Conservation (phyloP, 2,113 vertebrate species). For the Semnornis frantzii region DNA sequence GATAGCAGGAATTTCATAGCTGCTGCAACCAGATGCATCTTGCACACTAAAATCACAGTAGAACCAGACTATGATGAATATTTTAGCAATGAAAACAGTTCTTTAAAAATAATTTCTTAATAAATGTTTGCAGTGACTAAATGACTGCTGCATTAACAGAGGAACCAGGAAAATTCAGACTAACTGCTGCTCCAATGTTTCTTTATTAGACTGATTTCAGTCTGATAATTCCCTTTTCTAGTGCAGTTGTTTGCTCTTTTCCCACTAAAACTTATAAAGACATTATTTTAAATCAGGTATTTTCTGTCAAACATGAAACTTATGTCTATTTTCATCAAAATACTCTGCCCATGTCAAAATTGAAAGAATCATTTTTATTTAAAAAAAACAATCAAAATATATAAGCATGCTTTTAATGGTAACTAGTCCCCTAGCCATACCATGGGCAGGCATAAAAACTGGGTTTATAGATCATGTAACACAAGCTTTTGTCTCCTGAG, state of each 20-base stretch:
- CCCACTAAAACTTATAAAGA: not conserved
- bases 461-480: not conserved
- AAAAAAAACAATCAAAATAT: not conserved
- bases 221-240: not conserved
- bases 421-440: not conserved
- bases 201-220: not conserved
- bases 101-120: not conserved
- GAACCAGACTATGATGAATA: not conserved
- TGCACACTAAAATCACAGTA: constrained; percentile 25
- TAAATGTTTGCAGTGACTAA: not conserved
- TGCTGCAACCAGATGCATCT: not conserved
- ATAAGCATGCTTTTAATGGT: not conserved
- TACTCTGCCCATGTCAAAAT: not conserved
- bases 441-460: not conserved
- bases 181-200: not conserved
- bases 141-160: not conserved
- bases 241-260: not conserved
- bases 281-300: not conserved
- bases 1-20: constrained; percentile 81
- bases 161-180: not conserved
- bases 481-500: not conserved
- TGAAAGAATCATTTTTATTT: not conserved
- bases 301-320: not conserved
- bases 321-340: not conserved
- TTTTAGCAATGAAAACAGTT: not conserved